Evolutionary conservation across 2,888 invertebrate species (phyloP), one percentile per base, ranked within the genome.

Genomic region (Xylocampa areola): DNA sequence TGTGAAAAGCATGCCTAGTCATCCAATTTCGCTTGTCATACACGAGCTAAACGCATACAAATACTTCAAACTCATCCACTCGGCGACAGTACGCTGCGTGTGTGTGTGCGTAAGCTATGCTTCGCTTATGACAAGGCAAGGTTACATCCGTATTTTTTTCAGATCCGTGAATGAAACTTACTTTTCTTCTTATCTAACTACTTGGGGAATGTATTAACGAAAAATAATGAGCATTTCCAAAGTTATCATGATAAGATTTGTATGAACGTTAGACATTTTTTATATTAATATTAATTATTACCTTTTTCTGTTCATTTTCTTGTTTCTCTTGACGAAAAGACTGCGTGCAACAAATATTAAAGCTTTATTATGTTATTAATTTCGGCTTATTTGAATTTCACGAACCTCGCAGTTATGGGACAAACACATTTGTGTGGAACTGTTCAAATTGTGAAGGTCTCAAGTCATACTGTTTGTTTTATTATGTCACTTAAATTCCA

Each of bases 261-360:
- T 27, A 36, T 53, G 39, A 59, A 43, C 27, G 43, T 61, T 68
- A 61, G 47, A 50, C 30, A 51, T 32, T 43, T 37, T 68, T 57
- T 41, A 51, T 33, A 55, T 60, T 47, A 39, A 58, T 49, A 14
- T 35, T 36, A 44, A 59, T 44, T 44, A 14, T 84, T 89, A 93
- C 93, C 91, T 91, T 89, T 71, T 81, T 82, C 29, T 77, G 77
- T 75, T 83, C 84, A 80, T 86, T 82, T 62, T 80, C 85, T 76
- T 86, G 76, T 68, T 87, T 88, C 75, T 88, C 82, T 73, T 81
- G 86, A 50, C 87, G 86, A 76, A 93, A 93, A 74, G 92, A 85
- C 93, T 93, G 93, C 92, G 78, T 93, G 92, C 69, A 90, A 90
- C 63, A 82, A 84, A 81, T 62, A 69, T 67, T 67, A 51, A 63